phyloP scores from a whole-genome alignment of 2,797 vertebrate species.

The Pangasius larnaudii region DNA sequence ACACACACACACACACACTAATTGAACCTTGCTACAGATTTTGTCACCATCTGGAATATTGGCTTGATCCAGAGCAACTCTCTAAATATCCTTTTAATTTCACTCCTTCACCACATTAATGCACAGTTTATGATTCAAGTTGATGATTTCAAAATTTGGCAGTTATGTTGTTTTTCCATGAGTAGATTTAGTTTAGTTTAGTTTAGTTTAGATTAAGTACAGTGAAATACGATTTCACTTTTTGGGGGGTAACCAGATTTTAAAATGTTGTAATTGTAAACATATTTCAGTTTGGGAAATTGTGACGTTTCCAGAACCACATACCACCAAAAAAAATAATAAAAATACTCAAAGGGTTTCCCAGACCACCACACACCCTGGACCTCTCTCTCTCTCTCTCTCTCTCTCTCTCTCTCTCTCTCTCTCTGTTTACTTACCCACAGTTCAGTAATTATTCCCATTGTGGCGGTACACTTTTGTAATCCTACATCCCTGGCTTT shows the following conservation, averaged over 20 bases:
- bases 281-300: not conserved
- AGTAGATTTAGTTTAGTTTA: not conserved
- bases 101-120: not conserved
- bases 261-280: not conserved
- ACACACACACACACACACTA: not conserved
- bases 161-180: not conserved
- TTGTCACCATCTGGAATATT: not conserved
- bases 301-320: not conserved
- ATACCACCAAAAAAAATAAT: not conserved
- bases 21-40: not conserved
- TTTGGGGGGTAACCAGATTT: not conserved
- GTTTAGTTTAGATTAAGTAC: no score
- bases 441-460: not conserved
- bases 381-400: not conserved
- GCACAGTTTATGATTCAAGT: not conserved
- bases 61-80: not conserved
- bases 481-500: not conserved
- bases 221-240: not conserved
- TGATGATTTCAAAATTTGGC: not conserved
- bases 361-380: not conserved
- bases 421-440: not conserved
- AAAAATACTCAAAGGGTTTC: not conserved
- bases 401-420: not conserved
- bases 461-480: not conserved
- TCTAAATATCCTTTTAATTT: not conserved